Base-by-base conservation (phyloP, 2,888 invertebrate species). In the Drosophila rubida region DNA sequence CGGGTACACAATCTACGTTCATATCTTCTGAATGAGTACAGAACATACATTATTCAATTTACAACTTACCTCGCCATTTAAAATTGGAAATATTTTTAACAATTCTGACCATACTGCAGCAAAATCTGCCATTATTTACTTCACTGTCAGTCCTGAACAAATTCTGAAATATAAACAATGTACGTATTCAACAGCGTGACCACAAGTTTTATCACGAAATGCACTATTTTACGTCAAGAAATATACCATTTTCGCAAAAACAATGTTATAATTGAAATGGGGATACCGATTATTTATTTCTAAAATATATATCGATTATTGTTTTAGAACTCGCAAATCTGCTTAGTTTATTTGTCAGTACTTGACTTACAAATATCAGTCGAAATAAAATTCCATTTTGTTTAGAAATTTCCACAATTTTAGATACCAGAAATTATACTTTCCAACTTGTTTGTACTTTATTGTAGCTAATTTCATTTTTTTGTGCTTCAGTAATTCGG, bases 21-120 rank as follows among this genome's bases (percentile, higher is more conserved):
- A 9, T 14, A 32, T 1, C 4, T 11, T 9, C 3, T 39, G 22
- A 41, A 11, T 5, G 1, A 51, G 19, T 2, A 19, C 11, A 3
- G 7, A 4, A 8, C 30, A 11, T 32, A 4, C 4, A 16, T 25
- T 7, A 7, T 13, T 7, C 19, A 0, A 1, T 9, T 9, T 2
- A 4, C 8, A 27, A 60, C 69, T 66, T 69, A 91, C 91, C 25
- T 75, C 65, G 53, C 88, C 86, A 42, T 86, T 75, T 23, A 91
- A 63, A 50, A 90, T 79, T 19, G 91, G 91, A 70, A 91, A 91
- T 51, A 90, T 78, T 77, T 82, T 78, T 2, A 76, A 45, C 0
- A 87, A 76, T 51, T 87, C 76, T 4, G 62, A 32, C 90, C 90
- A 91, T 59, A 91, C 64, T 8, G 45, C 58, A 41, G 80, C 86